Evolutionary conservation across 2,888 invertebrate species (phyloP), one percentile per base, ranked within the genome.

Genomic region (Limulus polyphemus): DNA sequence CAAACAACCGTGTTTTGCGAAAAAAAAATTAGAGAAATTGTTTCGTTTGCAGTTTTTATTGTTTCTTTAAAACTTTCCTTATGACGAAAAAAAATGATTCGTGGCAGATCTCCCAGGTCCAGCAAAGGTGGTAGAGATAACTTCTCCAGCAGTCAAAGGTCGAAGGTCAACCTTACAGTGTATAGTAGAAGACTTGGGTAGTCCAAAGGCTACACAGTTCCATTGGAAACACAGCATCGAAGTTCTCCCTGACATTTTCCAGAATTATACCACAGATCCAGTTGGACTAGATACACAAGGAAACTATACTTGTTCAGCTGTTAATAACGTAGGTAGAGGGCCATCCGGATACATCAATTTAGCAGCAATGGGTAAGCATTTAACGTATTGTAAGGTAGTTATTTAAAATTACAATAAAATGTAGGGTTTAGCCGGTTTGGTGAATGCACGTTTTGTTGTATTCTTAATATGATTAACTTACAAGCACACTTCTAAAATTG

Each of bases 281-380:
- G 91, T 90, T 13, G 85, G 87, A 11, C 78, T 94, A 66, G 88
- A 88, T 74, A 88, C 89, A 56, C 83, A 90, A 66, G 88, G 89
- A 71, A 90, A 90, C 79, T 93, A 90, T 79, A 87, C 89, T 0
- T 95, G 95, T 74, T 82, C 85, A 69, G 91, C 91, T 0, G 83
- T 83, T 76, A 93, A 90, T 76, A 84, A 86, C n/a, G 91, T 90
- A 0, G 94, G 94, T 0, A 59, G 64, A 5, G 70, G 70, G 17
- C 60, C 63, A 2, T 62, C 64, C 59, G 68, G 67, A 11, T 32
- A 5, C 7, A 32, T 32, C 32, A 32, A 7, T 32, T 32, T 32
- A 32, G 32, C 7, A 5, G 32, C 32, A 7, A 32, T 32, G 32
- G 32, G 32, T 32, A 32, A 32, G 32, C 32, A 32, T 32, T 3